These are phyloP conservation scores for Coregonus suidteri DNA, from an alignment of 2,797 vertebrate species.

Conservation along the genomic window DNA sequence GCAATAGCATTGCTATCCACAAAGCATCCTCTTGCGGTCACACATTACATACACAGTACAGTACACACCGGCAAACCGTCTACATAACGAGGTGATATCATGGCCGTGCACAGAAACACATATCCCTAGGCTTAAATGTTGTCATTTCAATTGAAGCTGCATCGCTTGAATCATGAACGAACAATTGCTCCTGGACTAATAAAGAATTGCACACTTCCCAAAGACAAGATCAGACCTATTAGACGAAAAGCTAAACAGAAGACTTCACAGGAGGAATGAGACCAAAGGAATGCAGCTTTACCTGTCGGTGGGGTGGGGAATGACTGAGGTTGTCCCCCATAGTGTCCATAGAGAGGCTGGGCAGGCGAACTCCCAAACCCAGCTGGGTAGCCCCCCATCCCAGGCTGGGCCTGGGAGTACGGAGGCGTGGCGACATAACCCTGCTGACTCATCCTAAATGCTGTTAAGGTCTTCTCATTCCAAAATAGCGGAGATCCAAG, in stretches of 20 bases:
- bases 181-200: not conserved
- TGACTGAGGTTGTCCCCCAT: slow-evolving; percentile 75
- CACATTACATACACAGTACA: not conserved
- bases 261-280: not conserved
- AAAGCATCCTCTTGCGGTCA: not conserved
- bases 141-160: not conserved
- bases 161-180: not conserved
- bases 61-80: not conserved
- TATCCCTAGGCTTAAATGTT: not conserved
- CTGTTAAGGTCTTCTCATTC: slow-evolving; percentile 70
- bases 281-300: slow-evolving; percentile 49
- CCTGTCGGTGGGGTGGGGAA: slow-evolving; percentile 77
- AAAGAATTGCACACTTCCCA: not conserved
- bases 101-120: too few relatives aligned
- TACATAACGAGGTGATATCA: not conserved
- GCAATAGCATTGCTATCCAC: not conserved
- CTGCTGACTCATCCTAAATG: slow-evolving; percentile 88
- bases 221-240: slow-evolving; percentile 20
- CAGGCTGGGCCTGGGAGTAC: slow-evolving; percentile 89
- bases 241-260: not conserved
- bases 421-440: slow-evolving; percentile 91
- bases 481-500: slow-evolving; percentile 50
- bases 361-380: slow-evolving; percentile 76
- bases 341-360: slow-evolving; percentile 84
- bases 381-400: slow-evolving; percentile 84